A percentile compares a stretch with the other conserved stretches of the same genome.
Conservation (phyloP, 2,797 vertebrate genomes). For the Xerus rutilus region DNA sequence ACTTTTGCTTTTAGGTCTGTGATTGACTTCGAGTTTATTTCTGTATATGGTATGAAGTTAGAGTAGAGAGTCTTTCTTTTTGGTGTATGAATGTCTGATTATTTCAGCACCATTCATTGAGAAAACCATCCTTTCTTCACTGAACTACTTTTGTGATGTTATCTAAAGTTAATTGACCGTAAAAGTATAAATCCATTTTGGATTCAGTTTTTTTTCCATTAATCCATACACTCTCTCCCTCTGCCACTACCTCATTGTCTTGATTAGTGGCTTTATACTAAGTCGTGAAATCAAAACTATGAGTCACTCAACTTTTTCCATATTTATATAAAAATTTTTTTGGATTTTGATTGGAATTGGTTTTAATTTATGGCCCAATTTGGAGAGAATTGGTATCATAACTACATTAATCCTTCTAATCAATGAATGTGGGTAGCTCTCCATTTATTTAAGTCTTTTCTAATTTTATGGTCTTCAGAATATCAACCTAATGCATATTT, state of each 20-base stretch:
- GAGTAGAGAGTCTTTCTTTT: neutral
- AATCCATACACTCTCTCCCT: neutral
- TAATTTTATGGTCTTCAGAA: slow-evolving; percentile 12
- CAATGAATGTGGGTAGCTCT: neutral
- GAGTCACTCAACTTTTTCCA: neutral
- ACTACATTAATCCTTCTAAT: slow-evolving; percentile 15
- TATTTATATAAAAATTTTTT: slow-evolving; percentile 3
- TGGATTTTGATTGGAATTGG: neutral
- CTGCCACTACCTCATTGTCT: neutral
- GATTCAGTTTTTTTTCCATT: neutral
- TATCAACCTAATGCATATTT: slow-evolving; percentile 1
- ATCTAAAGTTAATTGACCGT: neutral
- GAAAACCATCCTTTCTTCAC: neutral
- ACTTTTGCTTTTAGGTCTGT: neutral
- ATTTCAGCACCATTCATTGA: neutral
- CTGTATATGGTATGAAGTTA: neutral
- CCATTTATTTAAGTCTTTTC: slow-evolving; percentile 3
- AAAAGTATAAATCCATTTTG: neutral
- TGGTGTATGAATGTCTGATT: neutral
- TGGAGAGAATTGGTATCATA: neutral
- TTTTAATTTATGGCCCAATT: neutral
- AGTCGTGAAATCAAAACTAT: neutral
- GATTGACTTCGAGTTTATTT: slow-evolving; percentile 33
- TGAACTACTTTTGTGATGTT: neutral
- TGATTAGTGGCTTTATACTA: neutral